Base-by-base conservation (phyloP, 2,888 invertebrate genomes). In the Euplagia quadripunctaria region DNA sequence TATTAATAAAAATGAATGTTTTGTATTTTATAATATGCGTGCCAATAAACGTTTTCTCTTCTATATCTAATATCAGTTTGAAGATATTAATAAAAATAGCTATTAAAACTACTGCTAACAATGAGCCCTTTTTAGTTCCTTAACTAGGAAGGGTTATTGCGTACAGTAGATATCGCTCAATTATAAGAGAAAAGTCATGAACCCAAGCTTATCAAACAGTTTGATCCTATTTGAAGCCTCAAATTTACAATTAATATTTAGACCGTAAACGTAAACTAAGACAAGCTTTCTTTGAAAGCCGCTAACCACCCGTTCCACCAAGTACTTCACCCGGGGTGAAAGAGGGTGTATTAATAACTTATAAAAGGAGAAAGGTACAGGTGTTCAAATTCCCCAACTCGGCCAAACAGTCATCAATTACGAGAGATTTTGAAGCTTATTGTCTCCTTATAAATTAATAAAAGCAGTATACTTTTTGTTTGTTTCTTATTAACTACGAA, bases 401-500 rank as follows among this genome's bases (percentile, higher is more conserved):
- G 84, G 82, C 85, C 84, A 79, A 90, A 92, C 91, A 88, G 86
- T 84, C 90, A 90, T 92, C 89, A 82, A 88, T 93, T 92, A 92
- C 82, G 64, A 61, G 81, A 88, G 89, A 89, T 91, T 88, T 86
- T 82, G 66, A 81, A 82, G 89, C 90, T 91, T 91, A 92, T 88
- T 90, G 91, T 90, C 87, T 85, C 75, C 86, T 85, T 86, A 85
- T 86, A 88, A 92, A 93, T 92, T 93, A 91, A 91, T 91, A 83
- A 90, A 90, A 87, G 80, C 81, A 86, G 85, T 86, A 84, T 82
- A 88, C 88, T 90, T 91, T 92, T 92, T 90, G 91, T 92, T 90
- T 90, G 80, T 80, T 86, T 86, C 85, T 90, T 90, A 89, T 89
- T 89, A 89, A 86, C 86, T 88, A 76, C 76, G 82, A 86, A 89